Conservation (phyloP, 2,113 vertebrate genomes). For the Vanacampus margaritifer region DNA sequence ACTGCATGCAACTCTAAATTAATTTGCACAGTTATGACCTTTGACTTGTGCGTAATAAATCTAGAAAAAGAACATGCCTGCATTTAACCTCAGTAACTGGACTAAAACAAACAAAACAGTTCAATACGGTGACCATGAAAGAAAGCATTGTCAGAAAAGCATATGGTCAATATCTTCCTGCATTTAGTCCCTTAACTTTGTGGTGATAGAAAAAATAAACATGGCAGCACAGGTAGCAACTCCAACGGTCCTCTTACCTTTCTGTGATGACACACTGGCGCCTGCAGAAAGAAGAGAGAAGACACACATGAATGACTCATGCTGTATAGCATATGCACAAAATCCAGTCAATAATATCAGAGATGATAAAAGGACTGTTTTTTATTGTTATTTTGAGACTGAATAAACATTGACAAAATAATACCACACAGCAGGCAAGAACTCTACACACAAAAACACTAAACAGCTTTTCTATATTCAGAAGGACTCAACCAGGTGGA, state of each 20-base stretch:
- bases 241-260: conserved; percentile 64
- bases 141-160: background rate
- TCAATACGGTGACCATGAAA: background rate
- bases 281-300: conserved; percentile 58
- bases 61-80: background rate
- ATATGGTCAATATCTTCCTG: background rate
- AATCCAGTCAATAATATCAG: conserved; percentile 31
- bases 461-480: conserved; percentile 1
- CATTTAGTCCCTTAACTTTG: background rate
- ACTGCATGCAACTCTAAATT: background rate
- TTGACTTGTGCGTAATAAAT: background rate
- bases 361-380: background rate
- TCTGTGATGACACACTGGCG: conserved; percentile 65
- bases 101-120: too few relatives aligned
- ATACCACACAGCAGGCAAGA: background rate
- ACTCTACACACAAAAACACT: conserved; percentile 12
- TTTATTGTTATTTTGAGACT: background rate
- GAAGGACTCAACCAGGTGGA: conserved; percentile 7
- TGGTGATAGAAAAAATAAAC: background rate
- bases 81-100: too few relatives aligned
- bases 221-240: conserved; percentile 25
- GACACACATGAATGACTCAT: conserved; percentile 43
- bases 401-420: conserved; percentile 10
- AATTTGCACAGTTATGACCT: background rate
- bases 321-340: conserved; percentile 21